A percentile compares a stretch with the other conserved stretches of the same genome.
These are phyloP conservation scores for Habroteleia sp. DNA, from an alignment of 2,888 invertebrate genomes.

Conservation along the genomic window DNA sequence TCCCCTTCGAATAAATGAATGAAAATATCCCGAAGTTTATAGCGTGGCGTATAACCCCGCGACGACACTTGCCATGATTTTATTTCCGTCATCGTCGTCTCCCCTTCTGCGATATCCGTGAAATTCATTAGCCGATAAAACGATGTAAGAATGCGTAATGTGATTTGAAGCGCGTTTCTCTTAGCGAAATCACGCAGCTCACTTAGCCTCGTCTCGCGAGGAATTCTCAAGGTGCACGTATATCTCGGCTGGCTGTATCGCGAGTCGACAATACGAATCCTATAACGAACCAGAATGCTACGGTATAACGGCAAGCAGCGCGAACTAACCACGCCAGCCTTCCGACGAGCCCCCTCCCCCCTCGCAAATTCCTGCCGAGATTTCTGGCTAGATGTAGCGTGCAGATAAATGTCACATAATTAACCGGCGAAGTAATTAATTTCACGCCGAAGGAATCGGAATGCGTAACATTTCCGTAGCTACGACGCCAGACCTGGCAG, in stretches of 20 bases:
- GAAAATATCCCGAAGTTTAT: conserved; percentile 34
- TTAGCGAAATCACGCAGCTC: conserved; percentile 61
- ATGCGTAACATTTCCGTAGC: conserved; percentile 71
- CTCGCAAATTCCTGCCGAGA: conserved; percentile 72
- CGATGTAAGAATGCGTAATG: conserved; percentile 49
- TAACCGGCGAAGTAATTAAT: conserved; percentile 77
- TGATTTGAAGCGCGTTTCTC: conserved; percentile 55
- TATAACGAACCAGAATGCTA: conserved; percentile 58
- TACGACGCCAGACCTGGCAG: conserved; percentile 51
- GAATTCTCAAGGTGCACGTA: conserved; percentile 56
- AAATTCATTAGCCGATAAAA: conserved; percentile 57
- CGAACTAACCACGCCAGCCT: conserved; percentile 19
- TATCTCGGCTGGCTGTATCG: conserved; percentile 37
- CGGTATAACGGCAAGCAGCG: conserved; percentile 44
- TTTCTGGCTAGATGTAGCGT: conserved; percentile 74
- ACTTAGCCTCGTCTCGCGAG: conserved; percentile 55
- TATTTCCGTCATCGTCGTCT: conserved; percentile 40
- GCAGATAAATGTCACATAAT: conserved; percentile 78
- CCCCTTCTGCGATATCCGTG: conserved; percentile 32
- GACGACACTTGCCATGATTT: conserved; percentile 32
- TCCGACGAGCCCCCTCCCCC: conserved; percentile 10
- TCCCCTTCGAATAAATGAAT: conserved; percentile 29
- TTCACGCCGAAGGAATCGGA: conserved; percentile 74
- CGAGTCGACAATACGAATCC: conserved; percentile 36
- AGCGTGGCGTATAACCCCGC: conserved; percentile 14